These are phyloP conservation scores for Acromyrmex echinatior DNA, from an alignment of 1,140 invertebrate genomes.

Conservation along the genomic window DNA sequence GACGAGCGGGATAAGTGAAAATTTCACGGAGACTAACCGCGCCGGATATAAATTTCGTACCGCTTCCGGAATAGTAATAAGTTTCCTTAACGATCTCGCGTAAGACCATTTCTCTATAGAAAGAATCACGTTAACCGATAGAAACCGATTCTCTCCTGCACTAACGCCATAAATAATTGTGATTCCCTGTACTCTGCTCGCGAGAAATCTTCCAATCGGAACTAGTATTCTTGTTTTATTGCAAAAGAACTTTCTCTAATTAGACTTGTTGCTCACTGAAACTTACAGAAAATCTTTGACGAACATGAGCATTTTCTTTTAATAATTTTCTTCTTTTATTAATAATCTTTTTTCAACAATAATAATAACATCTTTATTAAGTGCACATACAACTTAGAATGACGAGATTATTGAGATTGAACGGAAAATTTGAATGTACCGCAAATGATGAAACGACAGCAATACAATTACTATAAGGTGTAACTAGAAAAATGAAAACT, in stretches of 20 bases:
- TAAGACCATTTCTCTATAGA: slow-evolving; percentile 35
- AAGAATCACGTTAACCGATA: slow-evolving; percentile 44
- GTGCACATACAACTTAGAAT: too few relatives aligned
- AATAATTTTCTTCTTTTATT: too few relatives aligned
- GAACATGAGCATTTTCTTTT: neutral
- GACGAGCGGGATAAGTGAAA: slow-evolving; percentile 67
- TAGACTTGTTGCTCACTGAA: neutral
- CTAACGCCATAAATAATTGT: slow-evolving; percentile 48
- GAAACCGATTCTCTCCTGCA: neutral
- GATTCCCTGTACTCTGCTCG: neutral
- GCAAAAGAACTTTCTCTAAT: neutral
- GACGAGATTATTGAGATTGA: too few relatives aligned
- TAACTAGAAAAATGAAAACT: too few relatives aligned
- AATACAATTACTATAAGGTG: too few relatives aligned
- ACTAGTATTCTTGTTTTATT: too few relatives aligned
- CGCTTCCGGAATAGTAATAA: slow-evolving; percentile 59
- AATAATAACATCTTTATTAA: too few relatives aligned
- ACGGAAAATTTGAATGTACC: too few relatives aligned
- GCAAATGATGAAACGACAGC: too few relatives aligned
- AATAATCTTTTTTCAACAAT: neutral
- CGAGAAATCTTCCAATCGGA: neutral
- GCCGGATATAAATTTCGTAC: slow-evolving; percentile 49
- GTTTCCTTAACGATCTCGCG: slow-evolving; percentile 45
- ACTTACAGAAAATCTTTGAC: neutral
- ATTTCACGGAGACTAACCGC: slow-evolving; percentile 60